Conservation (phyloP, 2,888 invertebrate species). For the Heteromurus nitidus region DNA sequence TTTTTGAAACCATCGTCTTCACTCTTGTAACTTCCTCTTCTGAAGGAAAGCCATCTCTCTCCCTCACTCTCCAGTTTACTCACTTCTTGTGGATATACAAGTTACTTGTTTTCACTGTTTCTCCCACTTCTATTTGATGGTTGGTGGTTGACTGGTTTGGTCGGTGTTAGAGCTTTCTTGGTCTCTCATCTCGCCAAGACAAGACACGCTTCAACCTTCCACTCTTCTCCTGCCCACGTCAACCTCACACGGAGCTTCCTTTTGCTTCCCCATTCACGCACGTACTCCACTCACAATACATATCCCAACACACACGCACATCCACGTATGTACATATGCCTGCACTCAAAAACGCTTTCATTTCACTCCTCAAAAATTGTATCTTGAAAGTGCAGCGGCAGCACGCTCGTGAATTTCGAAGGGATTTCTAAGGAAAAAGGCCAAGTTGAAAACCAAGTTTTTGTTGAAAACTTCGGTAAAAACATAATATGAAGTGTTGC, state of each 20-base stretch:
- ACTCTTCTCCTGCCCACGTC: too few relatives aligned
- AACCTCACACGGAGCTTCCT: background rate
- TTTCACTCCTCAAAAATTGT: background rate
- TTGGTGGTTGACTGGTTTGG: background rate
- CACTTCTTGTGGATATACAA: background rate
- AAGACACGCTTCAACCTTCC: too few relatives aligned
- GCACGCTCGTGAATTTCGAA: too few relatives aligned
- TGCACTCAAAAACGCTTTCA: background rate
- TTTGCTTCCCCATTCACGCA: background rate
- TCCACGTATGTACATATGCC: background rate
- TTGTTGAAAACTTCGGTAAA: background rate
- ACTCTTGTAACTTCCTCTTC: background rate
- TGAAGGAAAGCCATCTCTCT: background rate
- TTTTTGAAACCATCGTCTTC: background rate
- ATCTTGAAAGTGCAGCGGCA: background rate
- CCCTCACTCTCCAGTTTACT: too few relatives aligned
- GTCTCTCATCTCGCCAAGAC: background rate
- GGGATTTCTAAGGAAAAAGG: too few relatives aligned
- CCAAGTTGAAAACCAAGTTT: background rate
- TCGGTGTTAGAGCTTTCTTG: background rate
- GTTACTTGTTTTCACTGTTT: slow-evolving; percentile 1
- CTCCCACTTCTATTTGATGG: background rate
- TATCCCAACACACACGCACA: background rate
- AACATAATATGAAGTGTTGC: slow-evolving; percentile 1
- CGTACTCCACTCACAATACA: too few relatives aligned